Base-by-base conservation (phyloP, 2,888 invertebrate genomes). In the Hybos culiciformis region DNA sequence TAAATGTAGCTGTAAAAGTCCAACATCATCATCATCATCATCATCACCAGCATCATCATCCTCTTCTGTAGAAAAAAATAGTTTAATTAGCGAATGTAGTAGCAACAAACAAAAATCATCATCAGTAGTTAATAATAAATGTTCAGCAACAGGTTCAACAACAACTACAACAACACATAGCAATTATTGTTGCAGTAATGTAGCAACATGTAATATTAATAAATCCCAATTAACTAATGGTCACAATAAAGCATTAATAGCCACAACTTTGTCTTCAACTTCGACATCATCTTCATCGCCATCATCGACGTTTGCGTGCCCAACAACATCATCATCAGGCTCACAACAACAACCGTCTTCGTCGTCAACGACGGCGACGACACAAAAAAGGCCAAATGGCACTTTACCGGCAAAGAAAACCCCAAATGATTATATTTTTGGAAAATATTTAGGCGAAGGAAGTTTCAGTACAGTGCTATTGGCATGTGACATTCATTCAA, bases 391-490 rank as follows among this genome's bases (percentile, higher is more conserved):
- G 15, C 23, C 17, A 18, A 20, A 21, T 19, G 17, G 19, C 14
- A 29, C 20, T 36, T 21, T 29, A 33, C 58, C 60, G 40, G 52
- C 55, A 37, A 61, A 60, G 51, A 61, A 60, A 50, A 55, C 65
- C 23, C 78, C 90, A 43, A 80, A 82, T 60, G 94, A 97, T 69
- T 97, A 86, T 65, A 83, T 87, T 57, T 98, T 98, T 70, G 90
- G 92, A 45, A 90, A 88, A 71, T 77, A 86, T 49, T 83, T 98
- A 56, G 97, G 97, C 50, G 96, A 97, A 67, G 97, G 97, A 50
- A 93, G 94, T 63, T 98, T 88, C 67, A 94, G 94, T 56, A 88
- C 86, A 47, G 97, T 96, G 41, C 94, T 88, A 66, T 74, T 92
- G 53, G 92, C 91, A 41, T 88, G 86, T 66, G 93, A 96, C 67